phyloP scores from a whole-genome alignment of 2,113 vertebrate genomes.

The Alaudala cheleensis region DNA sequence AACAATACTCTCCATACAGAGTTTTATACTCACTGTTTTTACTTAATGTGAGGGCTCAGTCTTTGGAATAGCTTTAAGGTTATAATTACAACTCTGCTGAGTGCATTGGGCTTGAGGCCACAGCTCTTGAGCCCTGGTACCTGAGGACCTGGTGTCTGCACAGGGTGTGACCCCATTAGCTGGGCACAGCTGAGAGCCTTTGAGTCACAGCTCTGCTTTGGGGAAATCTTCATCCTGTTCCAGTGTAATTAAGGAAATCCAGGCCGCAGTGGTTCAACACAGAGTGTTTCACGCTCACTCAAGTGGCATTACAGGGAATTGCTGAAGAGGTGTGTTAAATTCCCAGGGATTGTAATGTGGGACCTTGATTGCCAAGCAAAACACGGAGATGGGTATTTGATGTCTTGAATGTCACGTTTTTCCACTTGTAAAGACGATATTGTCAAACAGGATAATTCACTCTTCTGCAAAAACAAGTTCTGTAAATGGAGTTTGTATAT shows the following conservation, averaged over 20 bases:
- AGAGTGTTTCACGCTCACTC: neutral
- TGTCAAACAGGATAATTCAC: neutral
- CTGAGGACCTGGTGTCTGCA: neutral
- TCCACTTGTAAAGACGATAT: neutral
- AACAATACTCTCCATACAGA: neutral
- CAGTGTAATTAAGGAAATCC: slow-evolving; percentile 16
- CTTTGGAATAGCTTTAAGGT: slow-evolving; percentile 8
- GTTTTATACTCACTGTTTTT: neutral
- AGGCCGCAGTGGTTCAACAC: neutral
- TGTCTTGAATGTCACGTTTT: neutral
- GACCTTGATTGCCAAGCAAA: neutral
- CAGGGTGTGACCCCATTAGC: slow-evolving; percentile 49
- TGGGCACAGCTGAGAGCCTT: neutral
- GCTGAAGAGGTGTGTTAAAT: neutral
- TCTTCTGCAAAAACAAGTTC: neutral
- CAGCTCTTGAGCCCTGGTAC: neutral
- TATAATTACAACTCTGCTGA: slow-evolving; percentile 34
- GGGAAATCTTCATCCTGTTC: slow-evolving; percentile 22
- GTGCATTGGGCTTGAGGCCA: neutral
- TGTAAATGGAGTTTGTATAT: neutral
- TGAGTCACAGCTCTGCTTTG: neutral
- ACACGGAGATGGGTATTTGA: neutral
- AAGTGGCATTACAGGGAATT: neutral
- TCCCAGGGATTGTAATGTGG: neutral
- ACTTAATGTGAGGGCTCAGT: neutral